Evolutionary conservation across 2,113 vertebrate species (phyloP), one percentile per base, ranked within the genome.

Genomic region (Aramus guarauna): DNA sequence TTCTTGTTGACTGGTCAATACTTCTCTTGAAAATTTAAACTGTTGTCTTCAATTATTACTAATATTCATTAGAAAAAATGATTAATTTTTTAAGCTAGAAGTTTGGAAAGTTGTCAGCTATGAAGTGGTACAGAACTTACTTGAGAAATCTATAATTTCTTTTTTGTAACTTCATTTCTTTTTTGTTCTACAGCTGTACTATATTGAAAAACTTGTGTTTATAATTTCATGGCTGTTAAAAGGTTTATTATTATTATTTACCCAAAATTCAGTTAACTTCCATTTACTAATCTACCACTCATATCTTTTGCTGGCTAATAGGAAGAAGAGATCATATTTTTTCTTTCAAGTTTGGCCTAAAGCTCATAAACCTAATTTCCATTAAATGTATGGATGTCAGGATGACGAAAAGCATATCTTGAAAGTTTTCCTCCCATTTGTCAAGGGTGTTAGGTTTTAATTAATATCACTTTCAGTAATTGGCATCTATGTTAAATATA

Each of bases 221-320:
- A 85, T 92, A 92, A 91, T 97, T 97, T 96, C 68, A 64, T 94
- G 81, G 71, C 78, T 96, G 16, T 95, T 90, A 93, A 96, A 95
- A 85, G 27, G 18, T 67, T 84, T 94, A 68, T 86, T 96, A 86
- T 92, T 97, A 88, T 95, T 97, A 56, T 73, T 97, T 95, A 90
- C 27, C 7, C 64, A 93, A 89, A 96, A 95, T 72, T 82, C 64
- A 92, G 43, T 96, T 97, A 90, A 96, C 97, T 97, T 96, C 80
- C 66, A 88, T 97, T 95, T 95, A 86, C 37, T 96, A 62, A 95
- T 96, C 58, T 94, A n/a, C 18, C 62, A 85, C 34, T 91, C 52
- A 41, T 95, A 85, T 93, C 52, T 95, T 91, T 90, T 92, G 26
- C 55, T 94, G 94, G 39, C 71, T 95, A 93, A 95, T 82, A 79